phyloP scores from a whole-genome alignment of 2,888 invertebrate species.

The Drosophila merina region DNA sequence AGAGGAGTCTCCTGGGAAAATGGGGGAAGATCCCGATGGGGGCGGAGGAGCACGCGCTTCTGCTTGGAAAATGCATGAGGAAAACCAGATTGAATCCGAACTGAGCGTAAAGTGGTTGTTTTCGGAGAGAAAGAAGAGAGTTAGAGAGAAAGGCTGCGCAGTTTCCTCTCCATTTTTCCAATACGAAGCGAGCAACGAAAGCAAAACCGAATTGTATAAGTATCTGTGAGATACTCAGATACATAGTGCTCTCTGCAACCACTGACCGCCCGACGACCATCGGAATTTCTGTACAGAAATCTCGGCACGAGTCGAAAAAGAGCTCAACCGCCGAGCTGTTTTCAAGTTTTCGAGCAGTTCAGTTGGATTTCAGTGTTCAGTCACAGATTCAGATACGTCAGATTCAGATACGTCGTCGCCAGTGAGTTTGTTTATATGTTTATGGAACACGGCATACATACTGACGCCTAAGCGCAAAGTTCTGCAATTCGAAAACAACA shows the following conservation, averaged over 20 bases:
- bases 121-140: slow-evolving; percentile 30
- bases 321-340: slow-evolving; percentile 38
- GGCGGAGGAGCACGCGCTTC: not conserved
- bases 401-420: slow-evolving; percentile 57
- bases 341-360: slow-evolving; percentile 66
- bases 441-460: slow-evolving; percentile 42
- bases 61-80: slow-evolving; percentile 60
- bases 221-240: slow-evolving; percentile 43
- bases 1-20: slow-evolving; percentile 10
- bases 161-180: slow-evolving; percentile 21
- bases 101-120: slow-evolving; percentile 72
- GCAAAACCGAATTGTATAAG: slow-evolving; percentile 49
- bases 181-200: slow-evolving; percentile 61
- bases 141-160: slow-evolving; percentile 4
- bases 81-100: slow-evolving; percentile 55
- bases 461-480: slow-evolving; percentile 45
- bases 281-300: slow-evolving; percentile 75
- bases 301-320: slow-evolving; percentile 28
- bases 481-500: slow-evolving; percentile 33
- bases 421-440: slow-evolving; percentile 77
- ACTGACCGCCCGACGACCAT: slow-evolving; percentile 61
- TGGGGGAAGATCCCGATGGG: not conserved
- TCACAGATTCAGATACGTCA: slow-evolving; percentile 71
- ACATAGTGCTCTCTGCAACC: slow-evolving; percentile 52
- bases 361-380: slow-evolving; percentile 75